Conservation (phyloP, 2,888 invertebrate species). For the Caenorhabditis sp. region DNA sequence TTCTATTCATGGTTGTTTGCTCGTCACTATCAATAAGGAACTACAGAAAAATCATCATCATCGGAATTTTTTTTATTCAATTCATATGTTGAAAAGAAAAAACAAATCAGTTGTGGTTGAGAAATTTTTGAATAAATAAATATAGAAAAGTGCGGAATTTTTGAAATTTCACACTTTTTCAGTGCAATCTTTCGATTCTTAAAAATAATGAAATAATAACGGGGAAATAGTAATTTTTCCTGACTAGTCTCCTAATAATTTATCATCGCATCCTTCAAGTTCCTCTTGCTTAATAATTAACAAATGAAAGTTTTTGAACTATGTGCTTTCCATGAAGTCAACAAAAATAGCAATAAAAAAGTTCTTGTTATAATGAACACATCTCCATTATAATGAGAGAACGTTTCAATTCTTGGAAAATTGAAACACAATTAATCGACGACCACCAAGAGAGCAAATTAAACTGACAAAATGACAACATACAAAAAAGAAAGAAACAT, state of each 20-base stretch:
- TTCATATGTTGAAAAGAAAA: not conserved
- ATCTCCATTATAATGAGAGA: not conserved
- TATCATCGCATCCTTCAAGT: too few species aligned
- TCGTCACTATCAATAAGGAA: too few species aligned
- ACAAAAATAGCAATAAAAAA: not conserved
- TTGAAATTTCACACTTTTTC: not conserved
- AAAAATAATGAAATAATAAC: too few species aligned
- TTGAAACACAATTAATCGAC: not conserved
- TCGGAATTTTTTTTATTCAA: too few species aligned
- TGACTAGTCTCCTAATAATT: too few species aligned
- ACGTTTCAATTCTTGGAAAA: not conserved
- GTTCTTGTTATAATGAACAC: not conserved
- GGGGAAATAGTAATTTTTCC: too few species aligned
- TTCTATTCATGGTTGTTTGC: too few species aligned
- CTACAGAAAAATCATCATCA: too few species aligned
- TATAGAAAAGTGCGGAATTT: not conserved
- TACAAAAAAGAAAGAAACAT: not conserved
- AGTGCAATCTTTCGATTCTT: too few species aligned
- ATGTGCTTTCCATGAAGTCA: not conserved
- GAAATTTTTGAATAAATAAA: not conserved
- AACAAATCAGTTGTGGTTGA: not conserved
- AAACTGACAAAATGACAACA: not conserved
- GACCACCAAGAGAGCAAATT: not conserved
- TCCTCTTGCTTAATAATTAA: too few species aligned
- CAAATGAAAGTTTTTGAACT: too few species aligned